These are phyloP conservation scores for Girardinichthys multiradiatus DNA, from an alignment of 2,113 vertebrate species.

Conservation along the genomic window DNA sequence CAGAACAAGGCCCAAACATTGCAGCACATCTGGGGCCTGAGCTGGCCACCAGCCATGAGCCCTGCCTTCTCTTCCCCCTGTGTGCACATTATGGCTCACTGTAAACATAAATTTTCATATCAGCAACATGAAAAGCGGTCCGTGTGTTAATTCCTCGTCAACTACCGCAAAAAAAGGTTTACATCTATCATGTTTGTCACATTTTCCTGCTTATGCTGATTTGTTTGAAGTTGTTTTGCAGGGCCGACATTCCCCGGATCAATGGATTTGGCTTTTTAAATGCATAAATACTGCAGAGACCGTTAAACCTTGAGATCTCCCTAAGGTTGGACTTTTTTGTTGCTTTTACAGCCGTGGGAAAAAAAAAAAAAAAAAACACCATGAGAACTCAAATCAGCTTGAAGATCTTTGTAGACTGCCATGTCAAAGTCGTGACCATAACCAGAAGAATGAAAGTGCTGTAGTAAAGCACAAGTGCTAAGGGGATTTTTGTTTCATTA, in stretches of 20 bases:
- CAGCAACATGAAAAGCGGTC: slow-evolving; percentile 31
- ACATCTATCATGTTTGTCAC: slow-evolving; percentile 26
- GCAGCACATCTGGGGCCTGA: slow-evolving; percentile 66
- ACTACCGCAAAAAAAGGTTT: slow-evolving; percentile 44
- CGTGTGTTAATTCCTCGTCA: slow-evolving; percentile 33
- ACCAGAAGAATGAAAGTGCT: slow-evolving; percentile 40
- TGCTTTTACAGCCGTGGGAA: slow-evolving; percentile 43
- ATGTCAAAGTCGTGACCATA: slow-evolving; percentile 55
- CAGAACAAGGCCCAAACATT: slow-evolving; percentile 65
- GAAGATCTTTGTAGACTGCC: slow-evolving; percentile 46
- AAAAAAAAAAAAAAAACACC: slow-evolving; percentile 19
- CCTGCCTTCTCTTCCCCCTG: slow-evolving; percentile 34
- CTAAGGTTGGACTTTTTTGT: slow-evolving; percentile 10
- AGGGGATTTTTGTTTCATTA: slow-evolving; percentile 43
- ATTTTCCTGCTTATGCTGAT: slow-evolving; percentile 2
- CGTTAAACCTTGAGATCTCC: slow-evolving; percentile 26
- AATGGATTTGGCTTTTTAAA: neutral
- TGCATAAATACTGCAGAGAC: slow-evolving; percentile 8
- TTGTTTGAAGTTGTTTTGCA: slow-evolving; percentile 15
- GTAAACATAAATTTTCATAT: slow-evolving; percentile 56
- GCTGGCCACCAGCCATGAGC: slow-evolving; percentile 65
- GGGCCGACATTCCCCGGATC: neutral
- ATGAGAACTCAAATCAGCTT: slow-evolving; percentile 47
- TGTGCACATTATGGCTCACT: slow-evolving; percentile 50
- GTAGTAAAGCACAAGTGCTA: slow-evolving; percentile 49